phyloP scores from a whole-genome alignment of 2,888 invertebrate genomes.

The Lycia hirtaria region DNA sequence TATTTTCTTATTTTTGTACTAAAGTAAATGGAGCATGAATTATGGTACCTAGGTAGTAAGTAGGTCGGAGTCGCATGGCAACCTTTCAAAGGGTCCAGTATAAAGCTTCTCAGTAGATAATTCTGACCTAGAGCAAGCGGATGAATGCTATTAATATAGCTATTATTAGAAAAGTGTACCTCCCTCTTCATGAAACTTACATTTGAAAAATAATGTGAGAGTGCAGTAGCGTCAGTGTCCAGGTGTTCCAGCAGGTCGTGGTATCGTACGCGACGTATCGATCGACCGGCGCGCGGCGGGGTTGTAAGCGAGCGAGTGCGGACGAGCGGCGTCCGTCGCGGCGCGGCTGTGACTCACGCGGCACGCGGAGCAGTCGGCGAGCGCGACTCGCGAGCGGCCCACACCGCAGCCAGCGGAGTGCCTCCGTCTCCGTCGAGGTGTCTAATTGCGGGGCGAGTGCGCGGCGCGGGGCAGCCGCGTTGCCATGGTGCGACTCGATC shows the following conservation, averaged over 20 bases:
- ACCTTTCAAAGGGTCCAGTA: no score
- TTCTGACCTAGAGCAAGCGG: no score
- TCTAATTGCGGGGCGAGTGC: slow-evolving; percentile 48
- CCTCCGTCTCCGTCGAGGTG: slow-evolving; percentile 46
- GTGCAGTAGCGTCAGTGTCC: no score
- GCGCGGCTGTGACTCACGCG: slow-evolving; percentile 18
- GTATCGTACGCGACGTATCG: slow-evolving; percentile 47
- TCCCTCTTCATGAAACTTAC: no score
- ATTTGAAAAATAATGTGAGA: no score
- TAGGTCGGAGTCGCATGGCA: no score
- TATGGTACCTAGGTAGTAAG: no score
- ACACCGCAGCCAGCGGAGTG: slow-evolving; percentile 2
- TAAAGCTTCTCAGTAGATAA: no score
- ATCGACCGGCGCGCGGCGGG: slow-evolving; percentile 61
- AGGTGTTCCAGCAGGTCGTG: slow-evolving; percentile 30
- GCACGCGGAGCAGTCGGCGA: slow-evolving; percentile 3
- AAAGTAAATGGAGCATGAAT: no score
- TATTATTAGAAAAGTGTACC: no score
- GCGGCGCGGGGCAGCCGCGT: slow-evolving; percentile 55
- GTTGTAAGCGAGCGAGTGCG: neutral
- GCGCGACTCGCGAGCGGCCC: neutral
- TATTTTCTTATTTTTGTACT: no score
- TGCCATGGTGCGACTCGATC: slow-evolving; percentile 90
- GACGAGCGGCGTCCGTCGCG: slow-evolving; percentile 19
- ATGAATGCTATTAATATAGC: no score